Percentiles rank a stretch among this genome's conserved stretches.
Evolutionary conservation across 1,140 invertebrate species (phyloP).

Genomic region (Campoletis sonorensis): DNA sequence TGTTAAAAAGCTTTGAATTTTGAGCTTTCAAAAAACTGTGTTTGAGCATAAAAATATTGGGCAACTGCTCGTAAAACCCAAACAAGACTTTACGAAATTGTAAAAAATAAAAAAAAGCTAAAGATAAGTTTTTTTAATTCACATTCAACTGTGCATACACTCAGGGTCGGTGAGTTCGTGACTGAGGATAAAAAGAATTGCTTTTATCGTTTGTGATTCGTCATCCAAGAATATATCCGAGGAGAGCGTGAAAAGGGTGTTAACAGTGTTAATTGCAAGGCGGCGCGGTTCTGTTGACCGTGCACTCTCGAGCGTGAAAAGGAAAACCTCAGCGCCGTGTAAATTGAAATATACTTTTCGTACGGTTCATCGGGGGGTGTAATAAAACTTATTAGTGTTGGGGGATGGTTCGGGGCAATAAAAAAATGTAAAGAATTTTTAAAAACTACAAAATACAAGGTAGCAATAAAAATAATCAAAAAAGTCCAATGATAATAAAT

Average conservation of each 20-base stretch:
- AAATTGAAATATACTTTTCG: background rate
- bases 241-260: background rate
- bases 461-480: no score
- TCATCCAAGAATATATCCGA: background rate
- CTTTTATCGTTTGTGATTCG: constrained; percentile 1
- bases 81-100: background rate
- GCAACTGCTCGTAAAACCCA: background rate
- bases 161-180: no score
- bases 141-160: no score
- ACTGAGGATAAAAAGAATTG: no score
- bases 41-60: no score
- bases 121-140: background rate
- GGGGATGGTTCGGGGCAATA: background rate
- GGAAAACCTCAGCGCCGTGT: background rate
- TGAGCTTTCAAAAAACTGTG: no score
- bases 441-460: background rate
- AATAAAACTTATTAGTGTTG: no score
- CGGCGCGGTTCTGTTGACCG: background rate
- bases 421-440: no score
- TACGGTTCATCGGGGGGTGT: background rate
- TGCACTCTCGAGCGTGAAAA: background rate
- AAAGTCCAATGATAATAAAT: no score
- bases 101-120: background rate
- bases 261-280: constrained; percentile 9
- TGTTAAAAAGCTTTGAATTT: no score